A percentile compares a stretch with the other conserved stretches of the same genome.
Evolutionary conservation across 1,140 invertebrate genomes (phyloP).

Genomic region (Drosophila elegans): DNA sequence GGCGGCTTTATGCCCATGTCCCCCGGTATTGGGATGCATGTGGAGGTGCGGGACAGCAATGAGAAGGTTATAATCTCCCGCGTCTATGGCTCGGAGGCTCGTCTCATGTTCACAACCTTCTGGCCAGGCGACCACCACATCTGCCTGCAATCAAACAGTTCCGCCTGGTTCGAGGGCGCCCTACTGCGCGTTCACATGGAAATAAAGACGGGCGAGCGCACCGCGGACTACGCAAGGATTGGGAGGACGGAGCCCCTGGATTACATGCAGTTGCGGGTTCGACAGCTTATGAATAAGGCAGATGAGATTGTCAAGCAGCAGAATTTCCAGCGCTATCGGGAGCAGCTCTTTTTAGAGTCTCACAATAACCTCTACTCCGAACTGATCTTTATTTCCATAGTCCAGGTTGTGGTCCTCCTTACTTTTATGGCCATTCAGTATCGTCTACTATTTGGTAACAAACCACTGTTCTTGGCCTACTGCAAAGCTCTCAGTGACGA

Average conservation of each 20-base stretch:
- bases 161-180: constrained; percentile 96
- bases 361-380: constrained; percentile 98
- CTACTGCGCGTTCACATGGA: constrained; percentile 97
- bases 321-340: constrained; percentile 99
- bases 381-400: constrained; percentile 98
- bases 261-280: constrained; percentile 96
- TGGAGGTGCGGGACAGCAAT: constrained; percentile 97
- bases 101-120: constrained; percentile 98
- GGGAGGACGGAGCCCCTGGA: constrained; percentile 97
- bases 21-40: constrained; percentile 98
- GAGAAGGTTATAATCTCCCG: constrained; percentile 96
- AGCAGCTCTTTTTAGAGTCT: constrained; percentile 97
- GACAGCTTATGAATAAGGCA: constrained; percentile 98
- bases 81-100: constrained; percentile 96
- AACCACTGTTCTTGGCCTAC: not conserved
- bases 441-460: not conserved
- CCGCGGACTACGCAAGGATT: constrained; percentile 94
- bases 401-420: constrained; percentile 95
- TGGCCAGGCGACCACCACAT: constrained; percentile 99
- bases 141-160: constrained; percentile 98
- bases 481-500: not conserved
- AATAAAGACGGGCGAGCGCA: constrained; percentile 99
- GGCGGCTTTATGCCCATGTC: constrained; percentile 95
- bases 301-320: constrained; percentile 99
- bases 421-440: constrained; percentile 86